These are phyloP conservation scores for Nematostella vectensis DNA, from an alignment of 92 coral and sea anemone species.

Conservation along the genomic window DNA sequence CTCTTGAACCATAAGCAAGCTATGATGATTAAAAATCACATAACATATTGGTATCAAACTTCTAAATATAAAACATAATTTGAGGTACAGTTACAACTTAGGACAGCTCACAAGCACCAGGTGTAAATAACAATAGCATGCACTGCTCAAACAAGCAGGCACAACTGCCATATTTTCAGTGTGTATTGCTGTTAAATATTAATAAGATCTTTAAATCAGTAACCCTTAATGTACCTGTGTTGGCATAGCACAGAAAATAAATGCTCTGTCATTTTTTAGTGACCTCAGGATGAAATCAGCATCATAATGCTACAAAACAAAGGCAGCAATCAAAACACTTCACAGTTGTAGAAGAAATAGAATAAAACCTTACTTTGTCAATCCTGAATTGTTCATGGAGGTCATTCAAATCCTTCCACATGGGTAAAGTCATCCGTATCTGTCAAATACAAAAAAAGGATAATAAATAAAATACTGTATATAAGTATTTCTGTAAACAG, in stretches of 20 bases:
- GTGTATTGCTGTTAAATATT: no score
- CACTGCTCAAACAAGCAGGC: no score
- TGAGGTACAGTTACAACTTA: neutral
- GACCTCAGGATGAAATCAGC: constrained; percentile 76
- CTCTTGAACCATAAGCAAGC: constrained; percentile 84
- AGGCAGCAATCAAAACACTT: neutral
- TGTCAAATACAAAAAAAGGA: constrained; percentile 17
- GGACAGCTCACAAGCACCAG: no score
- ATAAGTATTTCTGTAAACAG: no score
- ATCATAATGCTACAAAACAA: constrained; percentile 66
- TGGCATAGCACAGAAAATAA: constrained; percentile 87
- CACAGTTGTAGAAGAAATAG: neutral
- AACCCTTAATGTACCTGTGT: constrained; percentile 78
- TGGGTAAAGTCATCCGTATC: constrained; percentile 84
- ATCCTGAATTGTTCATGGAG: constrained; percentile 63
- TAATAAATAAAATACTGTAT: constrained; percentile 2
- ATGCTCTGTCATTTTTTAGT: constrained; percentile 69
- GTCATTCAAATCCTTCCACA: constrained; percentile 79
- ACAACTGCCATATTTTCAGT: no score
- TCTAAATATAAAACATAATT: neutral
- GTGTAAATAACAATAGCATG: no score
- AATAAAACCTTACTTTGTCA: constrained; percentile 66
- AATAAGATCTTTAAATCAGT: no score
- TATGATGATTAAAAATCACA: constrained; percentile 9
- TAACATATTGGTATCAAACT: constrained; percentile 1